Conservation (phyloP, 37 sponge, comb jelly and placozoan species). For the Lycopodina hypogea region DNA sequence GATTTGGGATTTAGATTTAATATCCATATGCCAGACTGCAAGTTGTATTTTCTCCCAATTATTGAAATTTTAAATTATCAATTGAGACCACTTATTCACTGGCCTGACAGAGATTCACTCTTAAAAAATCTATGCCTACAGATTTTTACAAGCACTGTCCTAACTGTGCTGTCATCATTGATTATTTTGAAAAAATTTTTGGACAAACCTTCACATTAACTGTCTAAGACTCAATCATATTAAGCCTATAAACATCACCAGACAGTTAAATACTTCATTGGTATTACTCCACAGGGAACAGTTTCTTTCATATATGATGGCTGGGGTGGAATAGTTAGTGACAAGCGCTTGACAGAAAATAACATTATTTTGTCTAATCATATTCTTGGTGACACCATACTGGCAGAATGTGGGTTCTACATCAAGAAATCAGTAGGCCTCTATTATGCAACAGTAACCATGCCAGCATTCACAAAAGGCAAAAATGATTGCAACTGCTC, state of each 20-base stretch:
- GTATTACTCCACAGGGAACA: constrained; percentile 50
- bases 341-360: constrained; percentile 57
- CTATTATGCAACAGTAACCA: constrained; percentile 29
- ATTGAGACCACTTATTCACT: constrained; percentile 48
- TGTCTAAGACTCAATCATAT: constrained; percentile 37
- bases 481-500: constrained; percentile 68
- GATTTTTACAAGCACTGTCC: constrained; percentile 30
- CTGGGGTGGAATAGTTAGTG: constrained; percentile 76
- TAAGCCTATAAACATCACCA: constrained; percentile 36
- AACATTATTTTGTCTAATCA: background rate
- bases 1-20: constrained; percentile 56
- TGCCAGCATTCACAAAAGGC: constrained; percentile 73
- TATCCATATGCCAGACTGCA: constrained; percentile 17
- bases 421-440: constrained; percentile 70
- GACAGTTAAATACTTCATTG: constrained; percentile 41
- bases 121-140: constrained; percentile 54
- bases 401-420: constrained; percentile 72
- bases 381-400: constrained; percentile 62
- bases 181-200: constrained; percentile 43
- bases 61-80: background rate
- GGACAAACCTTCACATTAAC: constrained; percentile 31
- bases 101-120: constrained; percentile 57
- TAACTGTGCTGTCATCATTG: constrained; percentile 26
- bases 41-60: constrained; percentile 10
- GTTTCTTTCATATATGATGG: constrained; percentile 29